Evolutionary conservation across 2,113 vertebrate genomes (phyloP), one percentile per base, ranked within the genome.

Genomic region (Catharus bicknelli): DNA sequence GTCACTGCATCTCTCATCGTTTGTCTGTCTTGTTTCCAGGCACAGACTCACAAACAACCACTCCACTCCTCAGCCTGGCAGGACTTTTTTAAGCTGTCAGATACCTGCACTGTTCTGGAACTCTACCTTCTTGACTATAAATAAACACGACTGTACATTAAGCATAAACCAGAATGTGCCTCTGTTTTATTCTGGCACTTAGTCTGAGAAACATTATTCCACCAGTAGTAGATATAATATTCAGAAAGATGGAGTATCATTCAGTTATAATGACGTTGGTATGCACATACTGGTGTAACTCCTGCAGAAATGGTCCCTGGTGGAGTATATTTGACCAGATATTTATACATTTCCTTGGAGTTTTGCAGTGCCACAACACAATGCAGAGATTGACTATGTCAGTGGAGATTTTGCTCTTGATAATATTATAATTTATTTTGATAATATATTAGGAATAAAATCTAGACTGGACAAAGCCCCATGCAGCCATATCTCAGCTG

Each of bases 351-450:
- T 17, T 61, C 18, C 27, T 59, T 43, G 17, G 10, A 59, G 7
- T 50, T 43, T 29, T 12, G 16, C 3, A 48, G n/a, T 12, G 11
- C 10, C 12, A 42, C 4, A 67, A 29, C 0, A 2, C 29, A 55
- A 11, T 26, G 4, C 22, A 62, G 5, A 88, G 16, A 50, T 30
- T 40, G 57, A 16, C 9, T 70, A 36, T 1, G 38, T 27, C 17
- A 55, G 38, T 13, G 20, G 10, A 74, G 26, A 58, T 83, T 83
- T 63, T 74, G 17, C 10, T 20, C 14, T 27, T 51, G 50, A 27
- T 51, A 51, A 51, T 51, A 51, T 16, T 27, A 27, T 27, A 27
- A 51, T 27, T 51, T 51, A 27, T 16, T 51, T 51, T 51, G 25
- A 27, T 51, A 63, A 42, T 51, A 21, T 13, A 34, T n/a, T 27